phyloP scores from a whole-genome alignment of 2,113 vertebrate genomes.

The Labeo catla region DNA sequence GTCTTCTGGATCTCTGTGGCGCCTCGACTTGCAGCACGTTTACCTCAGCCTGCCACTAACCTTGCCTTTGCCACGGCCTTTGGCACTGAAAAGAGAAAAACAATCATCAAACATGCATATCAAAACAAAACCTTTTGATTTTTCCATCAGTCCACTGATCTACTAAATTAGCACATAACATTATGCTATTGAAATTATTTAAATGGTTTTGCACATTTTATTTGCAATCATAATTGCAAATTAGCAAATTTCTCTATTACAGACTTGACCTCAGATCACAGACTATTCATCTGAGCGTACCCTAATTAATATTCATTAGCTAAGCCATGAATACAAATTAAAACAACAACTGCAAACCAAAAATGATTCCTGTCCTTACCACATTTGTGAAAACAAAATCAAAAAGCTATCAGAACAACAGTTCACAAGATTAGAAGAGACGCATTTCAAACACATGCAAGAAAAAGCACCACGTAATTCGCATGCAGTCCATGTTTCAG shows the following conservation, averaged over 20 bases:
- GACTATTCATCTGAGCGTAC: background rate
- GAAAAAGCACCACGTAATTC: background rate
- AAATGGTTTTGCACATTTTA: background rate
- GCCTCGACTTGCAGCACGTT: slow-evolving; percentile 7
- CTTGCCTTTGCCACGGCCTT: slow-evolving; percentile 77
- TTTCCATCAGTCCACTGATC: background rate
- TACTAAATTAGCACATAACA: background rate
- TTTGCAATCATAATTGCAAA: background rate
- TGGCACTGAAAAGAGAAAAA: slow-evolving; percentile 64
- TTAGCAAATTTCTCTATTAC: background rate
- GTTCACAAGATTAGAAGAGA: background rate
- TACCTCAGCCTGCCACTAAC: slow-evolving; percentile 70
- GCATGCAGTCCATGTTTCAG: background rate
- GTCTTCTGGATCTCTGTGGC: slow-evolving; percentile 48
- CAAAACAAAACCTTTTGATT: background rate
- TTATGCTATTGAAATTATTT: slow-evolving; percentile 1
- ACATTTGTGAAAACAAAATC: background rate
- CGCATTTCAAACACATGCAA: background rate
- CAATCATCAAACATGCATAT: background rate
- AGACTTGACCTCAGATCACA: background rate
- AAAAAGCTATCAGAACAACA: background rate
- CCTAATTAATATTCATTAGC: background rate
- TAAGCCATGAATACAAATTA: background rate
- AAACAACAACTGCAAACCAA: background rate
- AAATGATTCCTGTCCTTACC: background rate